Evolutionary conservation across 1,140 invertebrate genomes (phyloP), one percentile per base, ranked within the genome.

Genomic region (Megalopta genalis): DNA sequence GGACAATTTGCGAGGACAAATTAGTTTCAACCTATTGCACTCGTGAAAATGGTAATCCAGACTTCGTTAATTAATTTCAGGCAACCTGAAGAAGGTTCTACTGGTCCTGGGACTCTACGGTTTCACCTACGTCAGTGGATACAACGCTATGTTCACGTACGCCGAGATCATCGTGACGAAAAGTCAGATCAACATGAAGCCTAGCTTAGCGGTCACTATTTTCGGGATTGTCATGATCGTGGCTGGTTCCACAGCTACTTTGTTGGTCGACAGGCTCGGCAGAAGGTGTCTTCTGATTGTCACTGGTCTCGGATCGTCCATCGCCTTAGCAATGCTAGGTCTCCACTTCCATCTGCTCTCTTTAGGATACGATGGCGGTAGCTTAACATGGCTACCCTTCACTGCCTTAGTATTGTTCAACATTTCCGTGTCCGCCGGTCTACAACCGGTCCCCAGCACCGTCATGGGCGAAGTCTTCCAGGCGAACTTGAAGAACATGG

Each of bases 271-370:
- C 65, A 90, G 71, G 70, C 88, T 92, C 6, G 92, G 92, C 25
- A 81, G 93, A 62, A 88, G 86, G 62, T 63, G 62, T 16, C 77
- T 93, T 0, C 59, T 93, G 2, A 90, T 91, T 10, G 82, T 82
- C 18, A 92, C 92, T 0, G 73, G 88, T 21, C 42, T 88, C 0
- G 91, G 92, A 4, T 86, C 88, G 5, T 73, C 87, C 0, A 14
- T 90, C 5, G 83, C 91, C 0, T 86, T 94, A 12, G 84, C 83
- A 7, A 71, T 92, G 0, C 86, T 93, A 6, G 92, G 95, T 8
- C 83, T 94, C 83, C 92, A 94, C 52, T 92, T 93, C 71, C 90
- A 91, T 79, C 77, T 93, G 3, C 72, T 93, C 8, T 86, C 89
- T 1, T 27, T 87, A 0, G 65, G 74, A 0, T 71, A 88, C 2